These are phyloP conservation scores for Tympanoctomys barrerae DNA, from an alignment of 2,797 vertebrate species.

Conservation along the genomic window DNA sequence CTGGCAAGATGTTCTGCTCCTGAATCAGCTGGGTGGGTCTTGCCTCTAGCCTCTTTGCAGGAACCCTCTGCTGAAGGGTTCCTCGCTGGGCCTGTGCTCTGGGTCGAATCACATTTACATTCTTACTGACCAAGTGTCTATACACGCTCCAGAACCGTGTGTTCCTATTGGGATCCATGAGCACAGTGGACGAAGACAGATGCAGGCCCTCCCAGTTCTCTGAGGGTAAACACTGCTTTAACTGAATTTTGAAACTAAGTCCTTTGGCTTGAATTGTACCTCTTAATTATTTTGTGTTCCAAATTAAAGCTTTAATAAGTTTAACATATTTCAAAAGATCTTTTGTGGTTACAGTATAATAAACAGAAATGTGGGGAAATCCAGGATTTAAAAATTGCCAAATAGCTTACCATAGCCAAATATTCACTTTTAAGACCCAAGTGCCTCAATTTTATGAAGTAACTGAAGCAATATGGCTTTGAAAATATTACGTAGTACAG, in stretches of 20 bases:
- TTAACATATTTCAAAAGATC: slow-evolving; percentile 69
- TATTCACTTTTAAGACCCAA: slow-evolving; percentile 53
- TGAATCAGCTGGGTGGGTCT: too few relatives aligned
- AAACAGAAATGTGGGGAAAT: slow-evolving; percentile 84
- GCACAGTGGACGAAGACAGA: not conserved
- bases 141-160: not conserved
- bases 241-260: not conserved
- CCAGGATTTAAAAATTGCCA: slow-evolving; percentile 75
- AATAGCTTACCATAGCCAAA: slow-evolving; percentile 51
- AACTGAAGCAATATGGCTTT: not conserved
- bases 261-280: slow-evolving; percentile 52
- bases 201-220: not conserved
- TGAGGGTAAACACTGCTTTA: not conserved
- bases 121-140: not conserved
- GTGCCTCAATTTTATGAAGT: not conserved
- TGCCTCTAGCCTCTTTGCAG: too few relatives aligned
- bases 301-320: slow-evolving; percentile 59
- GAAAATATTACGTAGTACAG: not conserved
- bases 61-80: too few relatives aligned
- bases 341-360: slow-evolving; percentile 63
- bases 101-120: not conserved
- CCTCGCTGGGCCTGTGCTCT: too few relatives aligned
- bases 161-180: not conserved
- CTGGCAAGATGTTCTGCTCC: too few relatives aligned
- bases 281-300: slow-evolving; percentile 64